Evolutionary conservation across 2,797 vertebrate species (phyloP).

Genomic region (Macropodus opercularis): DNA sequence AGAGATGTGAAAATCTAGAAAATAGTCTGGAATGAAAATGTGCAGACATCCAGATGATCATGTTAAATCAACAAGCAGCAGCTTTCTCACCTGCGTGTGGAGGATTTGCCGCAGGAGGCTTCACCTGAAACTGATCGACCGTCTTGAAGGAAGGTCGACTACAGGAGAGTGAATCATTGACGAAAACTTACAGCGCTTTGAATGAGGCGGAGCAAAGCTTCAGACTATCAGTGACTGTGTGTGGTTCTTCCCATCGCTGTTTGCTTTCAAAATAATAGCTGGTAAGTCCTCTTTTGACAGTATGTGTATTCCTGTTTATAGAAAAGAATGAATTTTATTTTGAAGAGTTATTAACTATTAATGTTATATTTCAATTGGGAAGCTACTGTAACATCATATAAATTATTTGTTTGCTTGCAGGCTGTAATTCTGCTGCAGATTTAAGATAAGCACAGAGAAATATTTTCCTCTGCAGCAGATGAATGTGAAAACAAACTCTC

Average conservation of each 20-base stretch:
- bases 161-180: slow-evolving; percentile 68
- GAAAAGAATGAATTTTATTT: no score
- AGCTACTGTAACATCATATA: no score
- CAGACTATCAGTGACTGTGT: not conserved
- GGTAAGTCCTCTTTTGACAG: no score
- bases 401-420: no score
- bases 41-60: not conserved
- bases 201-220: slow-evolving; percentile 33
- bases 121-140: slow-evolving; percentile 20
- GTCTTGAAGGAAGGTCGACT: slow-evolving; percentile 38
- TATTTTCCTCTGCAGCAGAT: not conserved
- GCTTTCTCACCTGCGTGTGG: slow-evolving; percentile 54
- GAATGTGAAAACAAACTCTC: not conserved
- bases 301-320: no score
- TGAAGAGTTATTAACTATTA: no score
- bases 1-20: not conserved
- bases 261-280: slow-evolving; percentile 52
- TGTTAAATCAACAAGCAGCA: not conserved
- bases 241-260: not conserved
- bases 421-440: not conserved
- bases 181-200: slow-evolving; percentile 29
- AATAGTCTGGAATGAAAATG: not conserved
- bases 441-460: not conserved
- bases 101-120: slow-evolving; percentile 7
- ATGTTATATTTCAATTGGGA: no score